Evolutionary conservation across 92 coral and sea anemone species (phyloP), one percentile per base, ranked within the genome.

Genomic region (Chrysogorgia sp.): DNA sequence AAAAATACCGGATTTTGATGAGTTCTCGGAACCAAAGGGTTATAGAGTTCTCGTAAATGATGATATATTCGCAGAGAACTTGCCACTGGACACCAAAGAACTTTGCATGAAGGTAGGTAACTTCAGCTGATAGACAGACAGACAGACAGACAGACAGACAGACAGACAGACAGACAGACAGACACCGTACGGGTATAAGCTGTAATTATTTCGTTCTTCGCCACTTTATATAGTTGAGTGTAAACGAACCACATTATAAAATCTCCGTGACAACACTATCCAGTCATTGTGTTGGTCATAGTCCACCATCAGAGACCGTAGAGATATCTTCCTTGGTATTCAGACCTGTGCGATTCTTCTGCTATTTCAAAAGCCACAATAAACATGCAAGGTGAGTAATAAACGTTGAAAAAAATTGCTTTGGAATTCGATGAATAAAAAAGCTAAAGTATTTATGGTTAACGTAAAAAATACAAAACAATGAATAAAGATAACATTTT

Each of bases 261-360:
- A 75, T 93, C 10, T 34, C 92, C 20, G 85, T 91, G 43, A 83
- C 66, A 56, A 87, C 92, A n/a, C 86, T 91, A 68, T 86, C 97
- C 20, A 71, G 76, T 53, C 98, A 93, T 82, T 92, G 94, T 62
- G 88, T 93, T 45, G 97, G 98, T 45, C 90, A 77, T 85, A 91
- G 98, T 75, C 63, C 32, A 48, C 89, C 85, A 53, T 91, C 98
- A 9, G 84, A 89, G 58, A 17, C 81, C 33, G 81, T 87, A 40
- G 52, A 85, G 35, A 62, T 91, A 23, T 75, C 84, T 40, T 82
- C 90, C 48, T 63, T 75, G 69, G 92, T 84, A 53, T 93, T 93
- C 74, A 43, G 71, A 2, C 92, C 90, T 15, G 85, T 91, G 30
- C 88, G 86, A 24, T 76, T 89, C 59, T 93, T 91, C 52, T 93